Evolutionary conservation across 1,140 invertebrate species (phyloP).

Genomic region (Gonatopus flavifemur): DNA sequence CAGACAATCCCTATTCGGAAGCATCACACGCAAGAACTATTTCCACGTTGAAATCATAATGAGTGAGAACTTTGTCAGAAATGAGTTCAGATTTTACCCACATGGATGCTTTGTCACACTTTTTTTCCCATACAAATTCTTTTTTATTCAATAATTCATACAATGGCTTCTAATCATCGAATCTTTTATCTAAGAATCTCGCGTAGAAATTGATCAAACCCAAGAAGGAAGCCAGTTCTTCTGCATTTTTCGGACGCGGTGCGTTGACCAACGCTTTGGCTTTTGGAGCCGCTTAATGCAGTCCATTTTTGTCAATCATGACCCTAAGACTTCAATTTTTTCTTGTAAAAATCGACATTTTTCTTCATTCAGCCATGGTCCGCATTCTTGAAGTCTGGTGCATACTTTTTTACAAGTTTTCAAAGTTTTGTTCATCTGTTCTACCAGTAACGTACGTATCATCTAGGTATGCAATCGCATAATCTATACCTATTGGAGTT

Average conservation of each 20-base stretch:
- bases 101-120: conserved; percentile 18
- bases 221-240: conserved; percentile 10
- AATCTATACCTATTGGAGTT: conserved; percentile 25
- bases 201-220: conserved; percentile 10
- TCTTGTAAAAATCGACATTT: conserved; percentile 15
- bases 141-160: conserved; percentile 5
- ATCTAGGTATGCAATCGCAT: conserved; percentile 27
- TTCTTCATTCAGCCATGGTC: conserved; percentile 20
- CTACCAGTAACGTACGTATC: conserved; percentile 33
- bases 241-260: conserved; percentile 6
- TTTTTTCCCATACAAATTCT: neutral
- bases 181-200: conserved; percentile 10
- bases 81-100: conserved; percentile 22
- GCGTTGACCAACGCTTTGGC: conserved; percentile 12
- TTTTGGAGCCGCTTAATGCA: conserved; percentile 12
- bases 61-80: conserved; percentile 28
- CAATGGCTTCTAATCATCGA: conserved; percentile 4
- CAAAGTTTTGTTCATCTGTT: conserved; percentile 21
- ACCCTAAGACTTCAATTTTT: conserved; percentile 3
- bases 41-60: conserved; percentile 28
- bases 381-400: conserved; percentile 15
- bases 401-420: conserved; percentile 23
- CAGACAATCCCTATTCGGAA: conserved; percentile 41
- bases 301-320: neutral
- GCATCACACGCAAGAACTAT: conserved; percentile 46